Conservation (phyloP, 2,797 vertebrate species). For the Hypotaenidia okinawae region DNA sequence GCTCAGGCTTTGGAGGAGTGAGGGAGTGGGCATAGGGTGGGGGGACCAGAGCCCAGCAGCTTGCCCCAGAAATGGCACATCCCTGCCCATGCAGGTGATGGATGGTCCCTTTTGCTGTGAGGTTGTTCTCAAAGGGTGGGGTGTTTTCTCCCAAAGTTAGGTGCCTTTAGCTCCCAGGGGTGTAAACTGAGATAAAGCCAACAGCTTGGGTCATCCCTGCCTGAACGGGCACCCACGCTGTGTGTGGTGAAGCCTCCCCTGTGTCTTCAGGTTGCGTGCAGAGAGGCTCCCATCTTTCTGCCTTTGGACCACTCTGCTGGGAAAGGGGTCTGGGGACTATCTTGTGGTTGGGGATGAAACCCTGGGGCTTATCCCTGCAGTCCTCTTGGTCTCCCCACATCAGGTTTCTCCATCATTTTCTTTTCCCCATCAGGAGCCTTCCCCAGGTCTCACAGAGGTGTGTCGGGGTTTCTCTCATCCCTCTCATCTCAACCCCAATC, state of each 20-base stretch:
- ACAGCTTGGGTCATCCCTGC: not conserved
- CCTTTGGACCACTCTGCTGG: not conserved
- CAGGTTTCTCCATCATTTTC: not conserved
- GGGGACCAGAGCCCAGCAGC: not conserved
- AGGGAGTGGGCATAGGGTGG: too few species aligned
- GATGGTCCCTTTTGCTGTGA: not conserved
- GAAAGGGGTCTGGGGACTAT: not conserved
- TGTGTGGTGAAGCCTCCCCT: not conserved
- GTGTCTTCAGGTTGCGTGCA: accelerated
- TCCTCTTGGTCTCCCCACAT: not conserved
- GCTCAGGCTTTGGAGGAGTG: not conserved
- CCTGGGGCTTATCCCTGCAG: not conserved
- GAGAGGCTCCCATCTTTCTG: not conserved
- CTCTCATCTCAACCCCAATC: not conserved
- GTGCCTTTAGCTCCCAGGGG: not conserved
- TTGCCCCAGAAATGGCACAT: not conserved
- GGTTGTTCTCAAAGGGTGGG: not conserved
- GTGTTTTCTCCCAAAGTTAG: accelerated
- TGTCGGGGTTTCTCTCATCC: not conserved
- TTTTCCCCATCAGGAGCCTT: not conserved
- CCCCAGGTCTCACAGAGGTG: not conserved
- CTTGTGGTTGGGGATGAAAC: not conserved
- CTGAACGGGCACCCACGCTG: accelerated
- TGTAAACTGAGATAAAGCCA: not conserved
- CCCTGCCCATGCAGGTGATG: accelerated